Conservation (phyloP, 1,140 invertebrate genomes). For the Brachionus sp. region DNA sequence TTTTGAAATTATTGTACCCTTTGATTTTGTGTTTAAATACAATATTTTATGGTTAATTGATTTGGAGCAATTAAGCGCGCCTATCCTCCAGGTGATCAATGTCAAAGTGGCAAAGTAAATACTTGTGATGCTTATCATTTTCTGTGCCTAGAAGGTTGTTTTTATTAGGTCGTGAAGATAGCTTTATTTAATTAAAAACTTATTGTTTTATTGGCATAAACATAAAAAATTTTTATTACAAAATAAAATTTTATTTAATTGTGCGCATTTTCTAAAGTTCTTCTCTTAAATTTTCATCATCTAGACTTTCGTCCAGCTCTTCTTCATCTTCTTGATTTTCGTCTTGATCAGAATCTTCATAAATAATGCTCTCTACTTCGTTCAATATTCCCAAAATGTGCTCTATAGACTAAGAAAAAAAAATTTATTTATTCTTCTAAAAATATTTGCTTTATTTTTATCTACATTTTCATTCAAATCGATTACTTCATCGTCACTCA, state of each 20-base stretch:
- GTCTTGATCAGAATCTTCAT: neutral
- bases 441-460: neutral
- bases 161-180: neutral
- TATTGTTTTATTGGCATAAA: too few relatives aligned
- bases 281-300: neutral
- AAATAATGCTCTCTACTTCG: neutral
- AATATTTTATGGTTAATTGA: constrained; percentile 22
- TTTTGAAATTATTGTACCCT: neutral
- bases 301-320: neutral
- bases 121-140: neutral
- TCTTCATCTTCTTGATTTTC: neutral
- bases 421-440: neutral
- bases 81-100: neutral
- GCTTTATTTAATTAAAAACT: neutral
- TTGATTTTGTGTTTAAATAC: constrained; percentile 13
- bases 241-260: neutral
- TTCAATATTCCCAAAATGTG: neutral
- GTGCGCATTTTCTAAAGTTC: neutral
- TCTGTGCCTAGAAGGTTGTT: neutral
- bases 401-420: neutral
- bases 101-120: neutral
- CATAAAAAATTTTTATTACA: neutral
- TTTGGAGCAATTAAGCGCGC: neutral
- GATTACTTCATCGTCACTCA: constrained; percentile 1
- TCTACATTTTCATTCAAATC: constrained; percentile 35